These are phyloP conservation scores for Monarcha castaneiventris DNA, from an alignment of 2,113 vertebrate species.

Conservation along the genomic window DNA sequence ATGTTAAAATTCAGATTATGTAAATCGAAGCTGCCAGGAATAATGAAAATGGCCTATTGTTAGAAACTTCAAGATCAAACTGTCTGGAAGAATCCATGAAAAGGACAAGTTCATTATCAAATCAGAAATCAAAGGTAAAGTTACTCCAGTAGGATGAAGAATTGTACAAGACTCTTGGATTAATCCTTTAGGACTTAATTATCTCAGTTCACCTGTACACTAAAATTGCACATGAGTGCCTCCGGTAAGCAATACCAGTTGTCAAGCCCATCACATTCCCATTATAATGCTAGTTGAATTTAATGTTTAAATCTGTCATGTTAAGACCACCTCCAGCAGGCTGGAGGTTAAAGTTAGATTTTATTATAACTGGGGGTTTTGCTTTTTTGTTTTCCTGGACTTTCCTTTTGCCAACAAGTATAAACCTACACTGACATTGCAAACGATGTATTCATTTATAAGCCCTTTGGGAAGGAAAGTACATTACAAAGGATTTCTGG, in stretches of 20 bases:
- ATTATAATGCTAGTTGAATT: background rate
- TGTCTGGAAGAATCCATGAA: background rate
- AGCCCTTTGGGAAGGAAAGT: conserved; percentile 53
- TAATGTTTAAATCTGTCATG: background rate
- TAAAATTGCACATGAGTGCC: background rate
- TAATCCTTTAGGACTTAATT: background rate
- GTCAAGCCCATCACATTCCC: background rate
- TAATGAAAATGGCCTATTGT: background rate
- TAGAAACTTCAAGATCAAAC: background rate
- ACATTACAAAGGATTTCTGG: conserved; percentile 39
- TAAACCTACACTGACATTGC: conserved; percentile 32
- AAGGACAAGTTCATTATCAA: background rate
- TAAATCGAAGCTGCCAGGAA: background rate
- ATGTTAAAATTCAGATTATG: background rate
- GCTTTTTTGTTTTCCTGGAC: background rate
- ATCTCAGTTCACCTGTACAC: background rate
- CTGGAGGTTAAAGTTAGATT: conserved; percentile 18
- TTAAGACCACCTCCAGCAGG: conserved; percentile 25
- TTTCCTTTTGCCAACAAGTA: conserved; percentile 61
- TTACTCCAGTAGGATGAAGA: background rate
- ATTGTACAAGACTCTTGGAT: background rate
- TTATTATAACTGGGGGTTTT: background rate
- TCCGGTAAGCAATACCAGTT: background rate
- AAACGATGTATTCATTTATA: conserved; percentile 60
- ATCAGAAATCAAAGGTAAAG: background rate